A percentile compares a stretch with the other conserved stretches of the same genome.
Evolutionary conservation across 2,797 vertebrate genomes (phyloP).

Genomic region (Oreochromis mossambicus): DNA sequence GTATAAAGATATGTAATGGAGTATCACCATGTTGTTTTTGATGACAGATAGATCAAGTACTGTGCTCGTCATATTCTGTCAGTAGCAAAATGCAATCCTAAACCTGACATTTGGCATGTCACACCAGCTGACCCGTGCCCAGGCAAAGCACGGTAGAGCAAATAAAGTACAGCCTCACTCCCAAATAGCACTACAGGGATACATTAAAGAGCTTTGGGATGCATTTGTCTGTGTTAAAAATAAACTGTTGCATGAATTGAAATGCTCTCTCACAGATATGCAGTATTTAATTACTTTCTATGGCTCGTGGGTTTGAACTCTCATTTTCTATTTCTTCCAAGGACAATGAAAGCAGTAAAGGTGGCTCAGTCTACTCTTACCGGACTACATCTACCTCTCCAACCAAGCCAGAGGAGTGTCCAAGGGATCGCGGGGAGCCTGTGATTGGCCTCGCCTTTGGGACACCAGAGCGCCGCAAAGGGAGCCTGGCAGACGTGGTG

Average conservation of each 20-base stretch:
- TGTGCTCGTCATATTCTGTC: not conserved
- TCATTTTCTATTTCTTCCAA: constrained; percentile 50
- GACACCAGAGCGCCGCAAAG: constrained; percentile 93
- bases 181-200: not conserved
- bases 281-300: not conserved
- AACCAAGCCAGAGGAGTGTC: constrained; percentile 88
- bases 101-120: not conserved
- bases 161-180: not conserved
- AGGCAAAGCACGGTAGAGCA: not conserved
- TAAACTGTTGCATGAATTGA: not conserved
- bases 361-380: constrained; percentile 90
- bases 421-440: constrained; percentile 84
- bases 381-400: constrained; percentile 95
- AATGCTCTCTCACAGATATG: not conserved
- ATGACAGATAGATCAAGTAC: not conserved
- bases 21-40: not conserved
- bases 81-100: not conserved
- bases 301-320: not conserved
- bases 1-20: not conserved
- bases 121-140: not conserved
- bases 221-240: not conserved
- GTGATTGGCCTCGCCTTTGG: constrained; percentile 85
- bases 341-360: constrained; percentile 90
- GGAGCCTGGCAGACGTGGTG: constrained; percentile 95
- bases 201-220: not conserved